Percentiles rank a stretch among this genome's conserved stretches.
Conservation (phyloP, 1,140 invertebrate genomes). For the Panagrolaimus sp. region DNA sequence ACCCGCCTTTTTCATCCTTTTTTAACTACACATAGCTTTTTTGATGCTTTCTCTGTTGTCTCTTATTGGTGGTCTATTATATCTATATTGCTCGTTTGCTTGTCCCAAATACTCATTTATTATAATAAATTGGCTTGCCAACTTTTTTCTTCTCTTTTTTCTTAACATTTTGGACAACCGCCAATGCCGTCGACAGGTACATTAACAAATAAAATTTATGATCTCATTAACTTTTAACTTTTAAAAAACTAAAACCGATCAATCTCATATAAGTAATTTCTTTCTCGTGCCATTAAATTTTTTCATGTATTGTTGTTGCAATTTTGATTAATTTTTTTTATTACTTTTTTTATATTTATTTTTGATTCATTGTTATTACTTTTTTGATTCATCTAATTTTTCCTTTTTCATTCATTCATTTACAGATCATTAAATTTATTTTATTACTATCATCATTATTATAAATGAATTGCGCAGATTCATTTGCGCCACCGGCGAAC, state of each 20-base stretch:
- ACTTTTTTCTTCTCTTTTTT: neutral
- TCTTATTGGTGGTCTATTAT: constrained; percentile 14
- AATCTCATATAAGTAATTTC: too few relatives aligned
- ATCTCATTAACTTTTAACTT: neutral
- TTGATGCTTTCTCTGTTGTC: neutral
- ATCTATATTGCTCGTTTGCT: neutral
- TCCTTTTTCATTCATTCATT: too few relatives aligned
- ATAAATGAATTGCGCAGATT: constrained; percentile 11
- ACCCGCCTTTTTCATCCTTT: too few relatives aligned
- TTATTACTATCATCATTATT: neutral
- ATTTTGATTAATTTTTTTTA: neutral
- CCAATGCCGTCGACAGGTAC: constrained; percentile 13
- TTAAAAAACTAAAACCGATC: too few relatives aligned
- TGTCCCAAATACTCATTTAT: constrained; percentile 14
- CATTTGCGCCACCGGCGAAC: constrained; percentile 3
- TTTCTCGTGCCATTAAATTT: neutral
- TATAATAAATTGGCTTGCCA: constrained; percentile 13
- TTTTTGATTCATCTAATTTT: too few relatives aligned
- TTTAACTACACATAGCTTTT: too few relatives aligned
- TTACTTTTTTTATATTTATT: constrained; percentile 1
- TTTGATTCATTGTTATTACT: neutral
- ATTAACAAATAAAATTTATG: constrained; percentile 9
- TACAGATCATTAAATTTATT: neutral
- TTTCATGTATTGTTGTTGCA: neutral
- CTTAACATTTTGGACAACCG: neutral